Evolutionary conservation across 2,113 vertebrate species (phyloP).

Genomic region (Ciconia stormi): DNA sequence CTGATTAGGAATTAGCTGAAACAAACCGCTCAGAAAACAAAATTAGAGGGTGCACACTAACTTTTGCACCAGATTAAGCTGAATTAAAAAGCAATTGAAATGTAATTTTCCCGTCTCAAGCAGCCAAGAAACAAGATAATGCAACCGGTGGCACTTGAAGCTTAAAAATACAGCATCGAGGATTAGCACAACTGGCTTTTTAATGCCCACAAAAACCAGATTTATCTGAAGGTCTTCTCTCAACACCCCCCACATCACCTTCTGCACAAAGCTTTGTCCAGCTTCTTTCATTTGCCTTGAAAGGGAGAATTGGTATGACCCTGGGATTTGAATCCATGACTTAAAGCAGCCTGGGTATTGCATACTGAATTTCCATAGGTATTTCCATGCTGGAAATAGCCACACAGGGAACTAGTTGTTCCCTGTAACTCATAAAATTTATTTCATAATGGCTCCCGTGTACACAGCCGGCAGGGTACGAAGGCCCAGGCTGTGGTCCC

Average conservation of each 20-base stretch:
- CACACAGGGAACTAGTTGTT: neutral
- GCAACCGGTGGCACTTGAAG: constrained; percentile 8
- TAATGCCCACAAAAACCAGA: neutral
- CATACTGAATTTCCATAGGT: fast-evolving
- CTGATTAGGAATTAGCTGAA: constrained; percentile 32
- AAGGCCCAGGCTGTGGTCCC: neutral
- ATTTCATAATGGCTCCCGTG: neutral
- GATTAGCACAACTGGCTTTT: constrained; percentile 8
- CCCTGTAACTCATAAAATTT: neutral
- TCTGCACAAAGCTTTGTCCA: neutral
- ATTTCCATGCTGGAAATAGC: neutral
- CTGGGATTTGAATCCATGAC: neutral
- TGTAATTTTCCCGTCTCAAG: constrained; percentile 17
- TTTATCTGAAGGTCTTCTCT: neutral
- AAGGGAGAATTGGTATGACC: neutral
- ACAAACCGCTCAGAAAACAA: constrained; percentile 17
- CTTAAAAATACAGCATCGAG: neutral
- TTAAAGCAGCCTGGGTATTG: neutral
- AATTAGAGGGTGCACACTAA: constrained; percentile 11
- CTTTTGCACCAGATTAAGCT: constrained; percentile 41
- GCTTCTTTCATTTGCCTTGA: neutral
- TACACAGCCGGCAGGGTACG: fast-evolving
- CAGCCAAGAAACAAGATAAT: constrained; percentile 37
- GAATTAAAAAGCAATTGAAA: constrained; percentile 54
- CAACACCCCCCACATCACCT: neutral